Evolutionary conservation across 37 sponge, comb jelly and placozoan species (phyloP).

Genomic region (Cliona cf. orientalis): DNA sequence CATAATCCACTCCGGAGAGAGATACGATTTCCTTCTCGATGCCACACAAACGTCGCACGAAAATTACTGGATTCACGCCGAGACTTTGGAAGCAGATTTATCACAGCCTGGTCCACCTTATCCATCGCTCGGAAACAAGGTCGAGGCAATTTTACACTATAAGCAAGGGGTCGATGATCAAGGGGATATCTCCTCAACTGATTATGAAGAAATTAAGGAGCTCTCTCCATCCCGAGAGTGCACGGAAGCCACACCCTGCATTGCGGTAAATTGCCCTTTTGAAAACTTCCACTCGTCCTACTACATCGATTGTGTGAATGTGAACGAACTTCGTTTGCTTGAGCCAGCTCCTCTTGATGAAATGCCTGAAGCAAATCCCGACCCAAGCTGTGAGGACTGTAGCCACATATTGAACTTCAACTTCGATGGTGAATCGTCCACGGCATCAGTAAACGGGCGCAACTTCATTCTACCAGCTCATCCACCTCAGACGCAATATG

Average conservation of each 20-base stretch:
- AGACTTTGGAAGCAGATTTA: constrained; percentile 64
- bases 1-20: constrained; percentile 80
- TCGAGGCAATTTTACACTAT: constrained; percentile 77
- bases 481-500: constrained; percentile 33
- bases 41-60: constrained; percentile 31
- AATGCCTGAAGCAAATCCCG: constrained; percentile 9
- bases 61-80: constrained; percentile 66
- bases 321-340: constrained; percentile 18
- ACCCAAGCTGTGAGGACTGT: constrained; percentile 5
- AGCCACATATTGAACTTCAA: constrained; percentile 47
- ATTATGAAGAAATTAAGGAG: not conserved
- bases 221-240: constrained; percentile 29
- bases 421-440: constrained; percentile 73
- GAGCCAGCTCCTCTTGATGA: constrained; percentile 13
- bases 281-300: constrained; percentile 44
- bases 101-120: constrained; percentile 31
- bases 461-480: constrained; percentile 58
- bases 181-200: not conserved
- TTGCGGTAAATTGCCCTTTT: constrained; percentile 83
- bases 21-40: constrained; percentile 81
- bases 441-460: constrained; percentile 70
- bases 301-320: constrained; percentile 56
- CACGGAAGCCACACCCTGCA: constrained; percentile 9
- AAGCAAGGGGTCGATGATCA: not conserved
- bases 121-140: constrained; percentile 22